Conservation (phyloP, 92 coral and sea anemone genomes). For the Ricordea florida region DNA sequence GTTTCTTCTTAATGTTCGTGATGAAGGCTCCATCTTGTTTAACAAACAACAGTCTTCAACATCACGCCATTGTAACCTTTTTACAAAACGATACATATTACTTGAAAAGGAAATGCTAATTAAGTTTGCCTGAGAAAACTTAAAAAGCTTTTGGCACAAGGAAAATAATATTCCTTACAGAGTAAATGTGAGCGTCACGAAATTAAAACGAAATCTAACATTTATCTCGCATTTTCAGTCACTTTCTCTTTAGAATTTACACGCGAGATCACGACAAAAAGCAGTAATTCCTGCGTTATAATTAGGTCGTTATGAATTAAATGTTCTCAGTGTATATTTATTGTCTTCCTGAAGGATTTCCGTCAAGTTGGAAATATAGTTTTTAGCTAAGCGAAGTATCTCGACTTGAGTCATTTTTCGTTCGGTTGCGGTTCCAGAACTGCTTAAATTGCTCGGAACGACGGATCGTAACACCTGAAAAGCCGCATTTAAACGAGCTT, state of each 20-base stretch:
- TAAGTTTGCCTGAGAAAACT: not conserved
- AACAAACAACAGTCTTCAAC: not conserved
- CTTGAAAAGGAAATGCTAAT: constrained; percentile 17
- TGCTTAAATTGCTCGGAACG: constrained; percentile 70
- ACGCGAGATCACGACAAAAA: not conserved
- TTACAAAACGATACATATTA: constrained; percentile 10
- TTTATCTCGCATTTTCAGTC: not conserved
- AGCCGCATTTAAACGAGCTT: constrained; percentile 94
- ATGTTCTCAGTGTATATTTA: constrained; percentile 58
- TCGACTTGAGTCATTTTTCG: constrained; percentile 98
- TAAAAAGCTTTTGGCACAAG: not conserved
- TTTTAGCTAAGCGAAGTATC: constrained; percentile 94
- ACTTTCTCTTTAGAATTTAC: not conserved
- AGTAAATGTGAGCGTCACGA: not conserved
- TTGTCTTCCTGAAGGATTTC: constrained; percentile 71
- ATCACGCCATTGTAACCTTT: constrained; percentile 12
- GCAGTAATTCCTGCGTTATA: not conserved
- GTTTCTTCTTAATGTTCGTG: too few relatives aligned
- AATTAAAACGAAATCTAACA: not conserved
- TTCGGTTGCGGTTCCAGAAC: constrained; percentile 67
- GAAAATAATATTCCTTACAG: not conserved
- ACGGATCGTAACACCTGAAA: constrained; percentile 95
- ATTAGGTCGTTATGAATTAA: constrained; percentile 1
- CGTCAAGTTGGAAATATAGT: constrained; percentile 88
- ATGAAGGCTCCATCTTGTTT: too few relatives aligned